A percentile compares a stretch with the other conserved stretches of the same genome.
These are phyloP conservation scores for Megalops cyprinoides DNA, from an alignment of 2,797 vertebrate genomes.

Conservation along the genomic window DNA sequence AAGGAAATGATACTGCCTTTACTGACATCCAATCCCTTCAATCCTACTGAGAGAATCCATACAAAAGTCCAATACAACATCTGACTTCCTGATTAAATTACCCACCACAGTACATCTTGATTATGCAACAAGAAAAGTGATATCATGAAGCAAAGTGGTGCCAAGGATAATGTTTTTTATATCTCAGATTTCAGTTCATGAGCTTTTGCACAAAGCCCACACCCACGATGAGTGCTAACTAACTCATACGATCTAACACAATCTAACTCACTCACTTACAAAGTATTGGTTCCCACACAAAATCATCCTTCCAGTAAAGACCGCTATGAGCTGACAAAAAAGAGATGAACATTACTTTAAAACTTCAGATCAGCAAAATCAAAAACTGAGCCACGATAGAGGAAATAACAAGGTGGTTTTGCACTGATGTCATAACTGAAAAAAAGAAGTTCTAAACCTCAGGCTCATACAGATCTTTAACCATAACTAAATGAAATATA, in stretches of 20 bases:
- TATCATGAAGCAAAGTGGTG: slow-evolving; percentile 28
- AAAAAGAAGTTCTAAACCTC: too few species aligned
- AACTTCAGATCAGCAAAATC: too few species aligned
- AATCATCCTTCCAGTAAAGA: too few species aligned
- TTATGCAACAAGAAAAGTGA: slow-evolving; percentile 29
- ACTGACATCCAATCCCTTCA: slow-evolving; percentile 11
- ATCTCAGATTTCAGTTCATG: slow-evolving; percentile 41
- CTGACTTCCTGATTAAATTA: slow-evolving; percentile 43
- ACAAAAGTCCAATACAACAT: slow-evolving; percentile 22
- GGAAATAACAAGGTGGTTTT: too few species aligned
- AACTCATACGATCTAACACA: too few species aligned
- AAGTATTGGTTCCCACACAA: not conserved
- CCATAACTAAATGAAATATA: too few species aligned
- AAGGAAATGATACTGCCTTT: not conserved
- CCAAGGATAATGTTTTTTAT: slow-evolving; percentile 48
- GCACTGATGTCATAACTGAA: too few species aligned
- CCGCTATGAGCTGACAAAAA: too few species aligned
- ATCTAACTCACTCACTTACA: too few species aligned
- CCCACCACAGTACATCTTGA: slow-evolving; percentile 30
- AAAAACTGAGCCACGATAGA: too few species aligned
- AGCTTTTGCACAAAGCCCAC: slow-evolving; percentile 32
- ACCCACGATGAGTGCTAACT: not conserved
- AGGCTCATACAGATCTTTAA: too few species aligned
- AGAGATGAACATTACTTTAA: slow-evolving; percentile 46
- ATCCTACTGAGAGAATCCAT: slow-evolving; percentile 22